Base-by-base conservation (phyloP, 2,797 vertebrate species). In the Parotocinclus haroldoi region DNA sequence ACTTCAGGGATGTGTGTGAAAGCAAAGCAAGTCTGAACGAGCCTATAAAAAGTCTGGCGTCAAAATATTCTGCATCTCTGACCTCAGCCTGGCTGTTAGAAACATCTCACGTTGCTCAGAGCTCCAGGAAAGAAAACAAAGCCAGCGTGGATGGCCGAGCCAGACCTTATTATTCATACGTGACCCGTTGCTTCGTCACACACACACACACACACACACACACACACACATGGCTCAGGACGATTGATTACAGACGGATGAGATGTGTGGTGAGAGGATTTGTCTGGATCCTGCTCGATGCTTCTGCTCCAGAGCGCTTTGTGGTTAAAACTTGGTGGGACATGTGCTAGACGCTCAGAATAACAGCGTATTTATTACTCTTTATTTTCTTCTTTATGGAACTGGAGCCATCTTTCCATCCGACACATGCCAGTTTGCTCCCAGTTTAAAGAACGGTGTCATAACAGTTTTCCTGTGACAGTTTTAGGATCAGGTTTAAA, bases 41-140 rank as follows among this genome's bases (percentile, higher is more conserved):
- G 11, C 8, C 1, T 11, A n/a, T 57, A 45, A 19, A 18, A 58
- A 45, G 16, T 14, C 14, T 55, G 58, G 44, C 49, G 80, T 71
- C 75, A 58, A 81, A 81, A 55, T 44, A 54, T 58, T 39, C 45
- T 42, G 48, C 44, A 54, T 19, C 50, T 52, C 18, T 50, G 59
- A 36, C 53, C 53, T 63, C 18, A 42, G 13, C 18, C 17, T 6
- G 1, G 58, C 59, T 56, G 59, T 44, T 44, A 50, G 68, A 38
- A 37, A 2, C 27, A 45, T 39, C 56, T 69, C 37, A 1, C 7
- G 10, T 70, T 51, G n/a, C 59, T 9, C 4, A 11, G 51, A 63
- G 10, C 46, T 70, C 27, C n/a, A 52, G 60, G 63, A 69, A 56
- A 11, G 59, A 57, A 63, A 69, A 69, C 42, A 63, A 57, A 69